phyloP scores from a whole-genome alignment of 2,797 vertebrate genomes.

The Siniperca scherzeri region DNA sequence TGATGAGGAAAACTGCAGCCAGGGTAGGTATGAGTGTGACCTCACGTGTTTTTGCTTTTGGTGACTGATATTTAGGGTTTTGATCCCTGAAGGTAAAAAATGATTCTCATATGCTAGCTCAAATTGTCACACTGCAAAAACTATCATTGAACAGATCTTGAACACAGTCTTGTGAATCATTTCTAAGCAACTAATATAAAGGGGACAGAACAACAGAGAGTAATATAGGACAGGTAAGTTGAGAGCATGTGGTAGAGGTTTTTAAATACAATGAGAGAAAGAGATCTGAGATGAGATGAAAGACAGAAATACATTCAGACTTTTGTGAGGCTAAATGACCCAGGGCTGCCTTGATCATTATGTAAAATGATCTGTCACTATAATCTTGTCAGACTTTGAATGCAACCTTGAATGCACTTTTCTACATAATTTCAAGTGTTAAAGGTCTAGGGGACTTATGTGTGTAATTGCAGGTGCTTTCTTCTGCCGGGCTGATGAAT shows the following conservation, averaged over 20 bases:
- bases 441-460: slow-evolving; percentile 2
- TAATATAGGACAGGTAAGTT: background rate
- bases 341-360: slow-evolving; percentile 15
- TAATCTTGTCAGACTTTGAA: slow-evolving; percentile 2
- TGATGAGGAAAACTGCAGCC: slow-evolving; percentile 93
- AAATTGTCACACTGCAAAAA: background rate
- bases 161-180: background rate
- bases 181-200: slow-evolving; percentile 7
- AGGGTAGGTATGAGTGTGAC: slow-evolving; percentile 81
- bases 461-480: slow-evolving; percentile 88
- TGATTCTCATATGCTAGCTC: background rate
- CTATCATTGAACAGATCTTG: background rate
- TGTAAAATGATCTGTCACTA: slow-evolving; percentile 28
- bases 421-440: slow-evolving; percentile 2
- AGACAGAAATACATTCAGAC: slow-evolving; percentile 4
- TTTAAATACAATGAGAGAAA: background rate
- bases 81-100: slow-evolving; percentile 1
- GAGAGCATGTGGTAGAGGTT: background rate
- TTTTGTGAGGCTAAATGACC: slow-evolving; percentile 17
- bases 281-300: slow-evolving; percentile 7
- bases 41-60: background rate
- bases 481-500: slow-evolving; percentile 95
- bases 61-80: background rate
- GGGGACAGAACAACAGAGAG: background rate
- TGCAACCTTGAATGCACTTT: slow-evolving; percentile 7